Conservation (phyloP, 1,140 invertebrate species). For the Micrasema minimum region DNA sequence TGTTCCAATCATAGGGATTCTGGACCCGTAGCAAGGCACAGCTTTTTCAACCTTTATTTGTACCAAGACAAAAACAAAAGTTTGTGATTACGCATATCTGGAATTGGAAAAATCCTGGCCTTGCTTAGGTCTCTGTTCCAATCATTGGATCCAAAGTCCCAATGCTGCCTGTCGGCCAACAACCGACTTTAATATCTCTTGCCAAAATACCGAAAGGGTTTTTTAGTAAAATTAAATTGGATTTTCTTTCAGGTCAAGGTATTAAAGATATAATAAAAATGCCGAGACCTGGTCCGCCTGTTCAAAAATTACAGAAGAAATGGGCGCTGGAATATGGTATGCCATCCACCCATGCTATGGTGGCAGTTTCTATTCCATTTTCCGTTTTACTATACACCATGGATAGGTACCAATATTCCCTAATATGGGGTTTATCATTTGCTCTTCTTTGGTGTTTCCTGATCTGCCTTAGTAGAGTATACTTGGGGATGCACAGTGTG, state of each 20-base stretch:
- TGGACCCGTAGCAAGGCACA: too few species aligned
- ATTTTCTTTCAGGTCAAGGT: conserved; percentile 77
- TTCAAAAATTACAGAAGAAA: conserved; percentile 83
- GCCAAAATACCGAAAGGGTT: too few species aligned
- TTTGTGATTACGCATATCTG: too few species aligned
- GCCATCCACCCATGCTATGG: conserved; percentile 95
- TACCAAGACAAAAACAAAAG: too few species aligned
- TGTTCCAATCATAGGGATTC: too few species aligned
- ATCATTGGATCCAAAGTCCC: too few species aligned
- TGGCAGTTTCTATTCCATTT: conserved; percentile 87
- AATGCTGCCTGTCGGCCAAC: too few species aligned
- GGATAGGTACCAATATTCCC: conserved; percentile 82
- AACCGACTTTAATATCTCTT: too few species aligned
- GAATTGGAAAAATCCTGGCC: too few species aligned
- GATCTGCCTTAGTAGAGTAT: conserved; percentile 86
- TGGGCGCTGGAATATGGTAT: conserved; percentile 92
- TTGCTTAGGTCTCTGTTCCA: too few species aligned
- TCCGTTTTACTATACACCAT: conserved; percentile 83
- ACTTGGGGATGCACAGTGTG: conserved; percentile 93
- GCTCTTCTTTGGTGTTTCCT: conserved; percentile 77
- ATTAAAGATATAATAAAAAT: conserved; percentile 88
- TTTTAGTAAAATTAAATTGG: too few species aligned
- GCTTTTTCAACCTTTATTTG: too few species aligned
- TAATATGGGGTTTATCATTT: conserved; percentile 65
- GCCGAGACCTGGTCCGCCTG: conserved; percentile 87